Base-by-base conservation (phyloP, 2,113 vertebrate species). In the Cephalopterus ornatus region DNA sequence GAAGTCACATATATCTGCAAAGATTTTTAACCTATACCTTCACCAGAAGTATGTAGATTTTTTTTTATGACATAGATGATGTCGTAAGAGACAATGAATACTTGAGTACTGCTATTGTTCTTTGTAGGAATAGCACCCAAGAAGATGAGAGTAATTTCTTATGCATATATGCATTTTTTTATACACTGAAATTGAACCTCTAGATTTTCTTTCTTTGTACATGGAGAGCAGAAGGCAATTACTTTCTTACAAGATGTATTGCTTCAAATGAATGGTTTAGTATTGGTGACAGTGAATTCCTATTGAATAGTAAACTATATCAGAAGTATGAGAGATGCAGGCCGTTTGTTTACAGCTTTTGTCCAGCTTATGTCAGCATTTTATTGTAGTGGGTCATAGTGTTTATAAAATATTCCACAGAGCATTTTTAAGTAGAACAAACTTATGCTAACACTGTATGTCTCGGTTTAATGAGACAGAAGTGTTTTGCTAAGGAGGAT, bases 31-130 rank as follows among this genome's bases (percentile, higher is more conserved):
- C 97, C 97, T 99, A 37, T 98, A 98, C 96, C 98, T 99, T 84
- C 98, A 99, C 68, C 98, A 99, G 95, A 99, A 98, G 97, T 99
- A 98, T 71, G 8, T 98, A 85, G 98, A 99, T 16, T 85, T 99
- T 47, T 97, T 99, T 99, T 94, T 93, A 96, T 17, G 97, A 98
- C 42, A 50, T 98, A 90, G 98, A 98, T 72, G 98, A 99, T 74
- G 95, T 98, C 85, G 97, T 97, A 58, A 78, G 39, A 79, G 56
- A 72, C 41, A 55, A 72, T 32, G 10, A 56, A 35, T 47, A n/a
- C 16, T 49, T 72, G 17, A 65, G n/a, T 65, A 56, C 11, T 56
- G 41, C 49, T 32, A 5, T 56, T 79, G 58, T 35, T 17, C 21
- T 65, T 49, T 65, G 24, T 27, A 56, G 49, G 13, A 63, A 56